Base-by-base conservation (phyloP, 2,797 vertebrate genomes). In the Brachymystax lenok region DNA sequence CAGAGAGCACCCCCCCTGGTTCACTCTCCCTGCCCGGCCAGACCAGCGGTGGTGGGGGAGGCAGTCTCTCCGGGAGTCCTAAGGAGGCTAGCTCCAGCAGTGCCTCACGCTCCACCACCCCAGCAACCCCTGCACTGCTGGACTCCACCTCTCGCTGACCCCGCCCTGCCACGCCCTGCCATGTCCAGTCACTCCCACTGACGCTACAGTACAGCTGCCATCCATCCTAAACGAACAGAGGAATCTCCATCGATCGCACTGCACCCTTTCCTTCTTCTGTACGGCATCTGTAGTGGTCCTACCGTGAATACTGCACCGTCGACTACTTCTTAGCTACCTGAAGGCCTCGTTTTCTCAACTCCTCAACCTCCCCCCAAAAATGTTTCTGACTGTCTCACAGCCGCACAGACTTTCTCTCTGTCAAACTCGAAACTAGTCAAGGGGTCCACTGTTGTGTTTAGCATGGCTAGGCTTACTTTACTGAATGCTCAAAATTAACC, bases 71-170 rank as follows among this genome's bases (percentile, higher is more conserved):
- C 0, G 90, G 88, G 84, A 97, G 96, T 85, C 96, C 97, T 61
- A 95, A 97, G 21, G 96, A 98, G 88, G 94, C 93, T 33, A 93
- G 95, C 87, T 98, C 97, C 13, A 94, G 95, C 52, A 95, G 95
- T 21, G 96, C 94, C 50, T 99, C 97, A 27, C 96, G 96, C 12
- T 95, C 97, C 0, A 96, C 95, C 67, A 97, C 97, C 0, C 97
- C 97, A 0, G 95, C 95, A 21, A 98, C 96, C 0, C 96, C 97
- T 0, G 95, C 96, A 0, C 94, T 97, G 0, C 90, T 96, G 90
- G 97, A 99, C 16, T 93, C 95, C 35, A 95, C 96, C 3, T 98
- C 97, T 82, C 97, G 96, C 93, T 98, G 96, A 98, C 87, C 78
- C 69, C 84, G 67, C 4, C 80, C 85, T 89, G 72, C 16, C 68